Evolutionary conservation across 2,113 vertebrate genomes (phyloP), one percentile per base, ranked within the genome.

Genomic region (Paedocypris sp.): DNA sequence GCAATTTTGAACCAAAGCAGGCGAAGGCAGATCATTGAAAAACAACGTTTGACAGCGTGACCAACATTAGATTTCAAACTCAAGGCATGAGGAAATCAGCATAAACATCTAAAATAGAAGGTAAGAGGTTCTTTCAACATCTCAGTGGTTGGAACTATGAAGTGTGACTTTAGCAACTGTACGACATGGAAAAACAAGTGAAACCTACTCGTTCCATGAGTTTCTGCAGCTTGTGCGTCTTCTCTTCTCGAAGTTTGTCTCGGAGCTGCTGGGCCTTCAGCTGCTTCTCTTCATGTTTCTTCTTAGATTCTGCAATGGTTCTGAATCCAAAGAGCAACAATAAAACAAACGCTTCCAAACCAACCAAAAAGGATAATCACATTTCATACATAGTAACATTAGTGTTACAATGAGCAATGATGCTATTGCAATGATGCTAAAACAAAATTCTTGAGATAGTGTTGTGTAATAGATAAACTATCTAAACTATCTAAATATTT

Each of bases 261-360:
- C 95, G 85, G 66, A 98, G 85, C 77, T 98, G 95, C 71, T 99
- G 94, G 20, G 95, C 95, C 83, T 99, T 99, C 80, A 94, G 93
- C 83, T 99, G 95, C 66, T 99, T 99, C 80, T 99, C 95, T 80
- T 99, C 95, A 13, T 95, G 91, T 76, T 97, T 99, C 88, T 94
- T 97, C 81, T 98, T 99, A n/a, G 95, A 98, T 82, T 99, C 95
- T 11, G 95, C 95, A 64, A 99, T 97, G 65, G 95, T 98, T 77
- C 95, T 99, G 85, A 77, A 66, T 76, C 80, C 15, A 39, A 79
- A 75, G 6, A 72, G 35, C 23, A 58, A n/a, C n/a, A n/a, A n/a
- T n/a, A n/a, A n/a, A n/a, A n/a, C n/a, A 67, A 54, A 20, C n/a
- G 5, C 36, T 7, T 5, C 8, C 38, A 41, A 41, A 18, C 3